These are phyloP conservation scores for Lutjanus campechanus DNA, from an alignment of 2,797 vertebrate genomes.

Conservation along the genomic window DNA sequence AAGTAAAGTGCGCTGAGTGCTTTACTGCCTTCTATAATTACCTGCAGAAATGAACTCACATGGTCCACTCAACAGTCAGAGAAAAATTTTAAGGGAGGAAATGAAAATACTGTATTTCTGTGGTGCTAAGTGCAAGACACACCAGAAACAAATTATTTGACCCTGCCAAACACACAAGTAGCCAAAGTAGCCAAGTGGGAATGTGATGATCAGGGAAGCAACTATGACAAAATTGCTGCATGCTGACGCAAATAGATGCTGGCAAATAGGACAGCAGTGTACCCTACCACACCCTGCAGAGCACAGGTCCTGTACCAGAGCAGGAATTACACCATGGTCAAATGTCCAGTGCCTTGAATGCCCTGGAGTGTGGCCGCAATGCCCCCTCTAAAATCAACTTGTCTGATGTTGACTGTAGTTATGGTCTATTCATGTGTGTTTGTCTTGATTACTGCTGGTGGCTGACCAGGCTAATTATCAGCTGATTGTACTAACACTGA, in stretches of 20 bases:
- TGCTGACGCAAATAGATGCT: neutral
- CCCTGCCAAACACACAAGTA: neutral
- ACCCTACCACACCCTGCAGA: neutral
- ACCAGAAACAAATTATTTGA: neutral
- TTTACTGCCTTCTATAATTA: slow-evolving; percentile 43
- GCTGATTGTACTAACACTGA: too few species aligned
- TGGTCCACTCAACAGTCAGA: slow-evolving; percentile 19
- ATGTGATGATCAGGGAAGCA: neutral
- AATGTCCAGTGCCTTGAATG: too few species aligned
- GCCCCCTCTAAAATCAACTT: too few species aligned
- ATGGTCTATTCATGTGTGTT: too few species aligned
- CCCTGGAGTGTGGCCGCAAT: too few species aligned
- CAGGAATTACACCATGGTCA: too few species aligned
- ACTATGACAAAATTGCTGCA: neutral
- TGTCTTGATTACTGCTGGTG: too few species aligned
- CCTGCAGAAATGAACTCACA: slow-evolving; percentile 32
- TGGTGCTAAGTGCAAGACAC: neutral
- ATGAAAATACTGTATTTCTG: neutral
- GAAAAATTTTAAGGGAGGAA: neutral
- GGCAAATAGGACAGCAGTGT: neutral
- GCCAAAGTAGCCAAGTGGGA: neutral
- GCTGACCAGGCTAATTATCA: too few species aligned
- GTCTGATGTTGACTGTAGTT: too few species aligned
- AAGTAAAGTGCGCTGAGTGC: slow-evolving; percentile 34
- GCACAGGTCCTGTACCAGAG: neutral